These are phyloP conservation scores for Sebastes umbrosus DNA, from an alignment of 2,797 vertebrate species.

Conservation along the genomic window DNA sequence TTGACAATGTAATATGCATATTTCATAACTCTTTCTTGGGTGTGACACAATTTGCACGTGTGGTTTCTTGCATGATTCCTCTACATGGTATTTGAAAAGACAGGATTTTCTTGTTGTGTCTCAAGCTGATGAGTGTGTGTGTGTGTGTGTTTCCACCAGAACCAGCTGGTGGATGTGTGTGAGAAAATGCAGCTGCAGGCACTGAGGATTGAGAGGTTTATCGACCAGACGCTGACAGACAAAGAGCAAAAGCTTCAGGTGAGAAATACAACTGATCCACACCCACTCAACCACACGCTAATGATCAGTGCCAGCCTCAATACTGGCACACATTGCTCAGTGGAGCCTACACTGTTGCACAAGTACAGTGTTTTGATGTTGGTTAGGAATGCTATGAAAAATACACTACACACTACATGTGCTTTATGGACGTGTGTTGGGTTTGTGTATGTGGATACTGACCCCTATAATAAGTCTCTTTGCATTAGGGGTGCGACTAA, in stretches of 20 bases:
- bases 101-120: constrained; percentile 72
- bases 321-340: not conserved
- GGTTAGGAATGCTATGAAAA: not conserved
- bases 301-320: not conserved
- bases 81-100: constrained; percentile 48
- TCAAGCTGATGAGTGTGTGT: constrained; percentile 26
- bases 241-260: constrained; percentile 90
- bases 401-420: not conserved
- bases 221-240: constrained; percentile 83
- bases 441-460: not conserved
- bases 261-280: constrained; percentile 33
- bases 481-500: not conserved
- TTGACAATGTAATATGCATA: not conserved
- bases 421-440: not conserved
- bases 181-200: constrained; percentile 94
- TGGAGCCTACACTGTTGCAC: constrained; percentile 4
- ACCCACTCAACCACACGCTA: not conserved
- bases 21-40: constrained; percentile 19
- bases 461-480: not conserved
- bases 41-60: constrained; percentile 36
- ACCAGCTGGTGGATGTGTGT: constrained; percentile 92
- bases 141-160: constrained; percentile 74
- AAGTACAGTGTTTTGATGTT: not conserved
- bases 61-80: constrained; percentile 6
- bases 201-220: constrained; percentile 85